Percentiles rank a stretch among this genome's conserved stretches.
These are phyloP conservation scores for Ascaphus truei DNA, from an alignment of 2,113 vertebrate genomes.

Conservation along the genomic window DNA sequence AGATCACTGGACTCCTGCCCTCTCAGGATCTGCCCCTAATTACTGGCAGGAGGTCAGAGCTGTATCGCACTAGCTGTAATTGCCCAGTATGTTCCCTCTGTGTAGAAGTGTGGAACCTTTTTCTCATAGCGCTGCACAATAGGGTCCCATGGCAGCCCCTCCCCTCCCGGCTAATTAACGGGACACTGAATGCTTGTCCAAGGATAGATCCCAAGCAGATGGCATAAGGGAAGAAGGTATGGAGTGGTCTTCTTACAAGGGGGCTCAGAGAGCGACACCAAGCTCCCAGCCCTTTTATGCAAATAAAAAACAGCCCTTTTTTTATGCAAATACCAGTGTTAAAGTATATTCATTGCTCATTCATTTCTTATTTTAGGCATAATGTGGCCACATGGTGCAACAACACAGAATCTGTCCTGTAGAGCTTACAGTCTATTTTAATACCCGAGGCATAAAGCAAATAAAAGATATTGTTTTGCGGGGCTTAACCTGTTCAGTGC, in stretches of 20 bases:
- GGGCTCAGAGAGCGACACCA: constrained; percentile 25
- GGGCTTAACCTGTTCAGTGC: too few species aligned
- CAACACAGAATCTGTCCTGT: not conserved
- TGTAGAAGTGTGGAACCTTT: constrained; percentile 53
- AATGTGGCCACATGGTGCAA: constrained; percentile 1
- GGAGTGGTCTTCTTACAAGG: constrained; percentile 25
- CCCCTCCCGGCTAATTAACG: constrained; percentile 43
- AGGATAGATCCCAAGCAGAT: constrained; percentile 32
- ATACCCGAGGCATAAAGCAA: not conserved
- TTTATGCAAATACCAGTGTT: constrained; percentile 29
- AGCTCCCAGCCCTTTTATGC: constrained; percentile 28
- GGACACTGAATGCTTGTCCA: constrained; percentile 43
- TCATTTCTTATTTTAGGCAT: not conserved
- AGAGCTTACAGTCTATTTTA: constrained; percentile 17
- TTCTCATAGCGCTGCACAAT: constrained; percentile 49
- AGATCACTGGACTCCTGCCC: constrained; percentile 29
- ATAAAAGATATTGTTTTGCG: too few species aligned
- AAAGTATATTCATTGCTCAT: constrained; percentile 5
- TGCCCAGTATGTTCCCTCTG: constrained; percentile 45
- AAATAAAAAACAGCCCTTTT: constrained; percentile 14
- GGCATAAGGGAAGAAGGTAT: constrained; percentile 25
- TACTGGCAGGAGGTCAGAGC: constrained; percentile 33
- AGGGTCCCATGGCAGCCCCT: constrained; percentile 46
- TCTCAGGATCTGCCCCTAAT: constrained; percentile 27
- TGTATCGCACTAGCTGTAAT: constrained; percentile 29